Conservation (phyloP, 2,113 vertebrate genomes). For the Scalopus aquaticus region DNA sequence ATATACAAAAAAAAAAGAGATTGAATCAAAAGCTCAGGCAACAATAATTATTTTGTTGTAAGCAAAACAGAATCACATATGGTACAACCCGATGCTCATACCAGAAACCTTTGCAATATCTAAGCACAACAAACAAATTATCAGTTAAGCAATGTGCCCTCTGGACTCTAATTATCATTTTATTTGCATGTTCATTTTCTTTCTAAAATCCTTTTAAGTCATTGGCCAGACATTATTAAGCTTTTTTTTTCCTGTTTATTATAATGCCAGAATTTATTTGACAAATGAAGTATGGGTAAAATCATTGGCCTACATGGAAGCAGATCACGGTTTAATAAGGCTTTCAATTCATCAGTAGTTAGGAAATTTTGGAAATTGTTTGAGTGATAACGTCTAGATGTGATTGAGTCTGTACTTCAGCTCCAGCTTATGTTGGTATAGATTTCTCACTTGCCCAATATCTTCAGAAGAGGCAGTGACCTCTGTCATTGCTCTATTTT, state of each 20-base stretch:
- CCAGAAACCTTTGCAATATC: slow-evolving; percentile 59
- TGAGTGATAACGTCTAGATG: slow-evolving; percentile 1
- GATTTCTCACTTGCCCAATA: not conserved
- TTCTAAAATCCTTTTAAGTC: slow-evolving; percentile 20
- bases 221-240: not conserved
- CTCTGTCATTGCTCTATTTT: not conserved
- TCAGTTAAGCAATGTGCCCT: slow-evolving; percentile 54
- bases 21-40: not conserved
- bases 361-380: not conserved
- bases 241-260: not conserved
- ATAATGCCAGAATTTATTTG: not conserved
- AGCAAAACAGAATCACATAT: slow-evolving; percentile 63
- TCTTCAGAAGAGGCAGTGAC: not conserved
- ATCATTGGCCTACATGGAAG: not conserved
- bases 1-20: slow-evolving; percentile 26
- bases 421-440: not conserved
- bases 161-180: slow-evolving; percentile 55
- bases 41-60: slow-evolving; percentile 39
- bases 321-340: not conserved
- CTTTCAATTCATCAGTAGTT: not conserved
- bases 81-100: slow-evolving; percentile 23
- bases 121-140: slow-evolving; percentile 52
- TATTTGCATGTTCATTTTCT: slow-evolving; percentile 57
- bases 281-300: not conserved
- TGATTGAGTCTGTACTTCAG: not conserved